Evolutionary conservation across 2,113 vertebrate species (phyloP), one percentile per base, ranked within the genome.

Genomic region (Odontesthes bonariensis): DNA sequence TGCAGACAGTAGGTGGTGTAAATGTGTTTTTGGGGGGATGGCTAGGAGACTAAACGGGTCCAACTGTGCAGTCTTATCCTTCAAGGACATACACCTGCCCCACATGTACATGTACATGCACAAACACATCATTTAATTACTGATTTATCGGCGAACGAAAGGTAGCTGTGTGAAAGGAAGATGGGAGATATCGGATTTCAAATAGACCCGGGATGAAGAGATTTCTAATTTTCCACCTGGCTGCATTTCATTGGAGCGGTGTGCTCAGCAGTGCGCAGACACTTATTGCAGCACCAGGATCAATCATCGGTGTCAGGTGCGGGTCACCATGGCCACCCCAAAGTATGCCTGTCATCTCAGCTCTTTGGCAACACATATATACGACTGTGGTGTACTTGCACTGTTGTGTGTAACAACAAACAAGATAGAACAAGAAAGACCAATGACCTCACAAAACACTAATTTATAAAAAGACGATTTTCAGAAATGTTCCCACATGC

Each of bases 201-300:
- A 94, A 93, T 92, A 89, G 86, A 91, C 85, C 85, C 64, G 80
- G 88, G 88, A 93, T 88, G 91, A 92, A 92, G 91, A 92, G 93
- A 91, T 94, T 94, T 94, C 92, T 93, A 90, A 94, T 94, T 94
- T 94, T 93, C 92, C 57, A 79, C 84, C 83, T 92, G 93, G 85
- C 88, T 91, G 91, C 84, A 6, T 94, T 89, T 92, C 88, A 88
- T 83, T 75, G 82, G 79, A 60, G 62, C 44, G 20, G 63, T 64
- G 82, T 49, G 69, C 90, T 82, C 81, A 19, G 65, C 74, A 65
- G 83, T 73, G 86, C 73, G 66, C 79, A 82, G 85, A 79, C 89
- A 89, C 87, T 91, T 92, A 92, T 86, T 79, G 79, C 85, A 74
- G 77, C 74, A 69, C 82, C 81, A 63, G 90, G 92, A 93, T 94